Evolutionary conservation across 2,888 invertebrate genomes (phyloP).

Genomic region (Xanthia icteritia): DNA sequence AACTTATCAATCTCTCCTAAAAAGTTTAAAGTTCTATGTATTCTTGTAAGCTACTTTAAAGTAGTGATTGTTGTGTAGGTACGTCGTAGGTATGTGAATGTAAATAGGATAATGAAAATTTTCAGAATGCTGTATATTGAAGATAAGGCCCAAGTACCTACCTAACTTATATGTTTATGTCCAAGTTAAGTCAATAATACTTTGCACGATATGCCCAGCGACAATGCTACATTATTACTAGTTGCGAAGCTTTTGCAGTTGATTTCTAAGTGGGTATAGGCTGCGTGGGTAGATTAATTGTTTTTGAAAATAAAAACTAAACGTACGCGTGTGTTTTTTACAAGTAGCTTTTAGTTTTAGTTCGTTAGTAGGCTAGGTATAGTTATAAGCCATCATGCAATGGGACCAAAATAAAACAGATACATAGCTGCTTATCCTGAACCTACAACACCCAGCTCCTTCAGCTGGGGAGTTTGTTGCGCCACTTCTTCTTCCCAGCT

Average conservation of each 20-base stretch:
- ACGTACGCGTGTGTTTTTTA: neutral
- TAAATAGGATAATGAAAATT: neutral
- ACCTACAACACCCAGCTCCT: too few relatives aligned
- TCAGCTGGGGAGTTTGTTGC: too few relatives aligned
- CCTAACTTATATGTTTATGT: neutral
- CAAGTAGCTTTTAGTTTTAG: too few relatives aligned
- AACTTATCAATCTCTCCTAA: neutral
- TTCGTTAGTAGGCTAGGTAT: too few relatives aligned
- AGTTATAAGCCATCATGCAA: too few relatives aligned
- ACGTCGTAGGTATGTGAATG: neutral
- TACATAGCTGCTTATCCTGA: neutral
- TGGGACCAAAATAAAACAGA: conserved; percentile 7
- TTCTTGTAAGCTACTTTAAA: neutral
- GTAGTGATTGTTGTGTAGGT: neutral
- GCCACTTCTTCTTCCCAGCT: too few relatives aligned
- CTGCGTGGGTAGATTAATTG: neutral
- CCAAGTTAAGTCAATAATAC: neutral
- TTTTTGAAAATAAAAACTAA: neutral
- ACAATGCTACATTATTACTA: neutral
- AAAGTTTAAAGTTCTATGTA: neutral
- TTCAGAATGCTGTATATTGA: neutral
- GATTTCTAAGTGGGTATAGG: neutral
- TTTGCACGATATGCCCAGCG: neutral
- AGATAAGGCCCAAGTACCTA: neutral
- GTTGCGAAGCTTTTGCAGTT: neutral